These are phyloP conservation scores for Shargacucullia verbasci DNA, from an alignment of 2,888 invertebrate species.

Conservation along the genomic window DNA sequence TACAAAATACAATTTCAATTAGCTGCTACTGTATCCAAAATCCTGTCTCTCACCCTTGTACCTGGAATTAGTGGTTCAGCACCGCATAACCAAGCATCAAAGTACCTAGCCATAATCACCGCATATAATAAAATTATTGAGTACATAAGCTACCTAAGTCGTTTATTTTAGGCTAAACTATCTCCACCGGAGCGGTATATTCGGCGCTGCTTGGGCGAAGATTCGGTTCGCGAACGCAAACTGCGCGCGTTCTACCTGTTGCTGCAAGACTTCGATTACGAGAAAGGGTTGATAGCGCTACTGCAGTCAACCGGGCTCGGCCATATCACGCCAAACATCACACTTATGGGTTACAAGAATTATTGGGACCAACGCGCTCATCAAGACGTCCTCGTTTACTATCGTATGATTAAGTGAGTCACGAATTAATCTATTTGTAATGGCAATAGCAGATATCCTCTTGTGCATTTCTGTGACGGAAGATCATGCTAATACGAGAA, in stretches of 20 bases:
- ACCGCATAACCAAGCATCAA: too few species aligned
- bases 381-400: slow-evolving; percentile 94
- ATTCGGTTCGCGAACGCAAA: slow-evolving; percentile 94
- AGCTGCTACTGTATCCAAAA: too few species aligned
- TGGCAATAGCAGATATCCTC: too few species aligned
- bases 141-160: too few species aligned
- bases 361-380: slow-evolving; percentile 93
- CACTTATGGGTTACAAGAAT: slow-evolving; percentile 97
- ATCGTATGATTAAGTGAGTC: slow-evolving; percentile 97
- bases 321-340: slow-evolving; percentile 93
- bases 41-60: too few species aligned
- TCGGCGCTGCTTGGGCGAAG: slow-evolving; percentile 85
- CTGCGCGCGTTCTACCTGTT: slow-evolving; percentile 95
- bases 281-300: slow-evolving; percentile 93
- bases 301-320: slow-evolving; percentile 97
- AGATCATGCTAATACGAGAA: too few species aligned
- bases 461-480: too few species aligned
- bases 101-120: too few species aligned
- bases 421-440: too few species aligned
- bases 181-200: slow-evolving; percentile 20
- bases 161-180: slow-evolving; percentile 26
- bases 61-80: too few species aligned
- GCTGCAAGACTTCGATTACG: slow-evolving; percentile 92
- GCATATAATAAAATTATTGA: too few species aligned
- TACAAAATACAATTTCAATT: too few species aligned